Percentiles rank a stretch among this genome's conserved stretches.
Conservation (phyloP, 2,888 invertebrate genomes). For the Cynaeus angustus region DNA sequence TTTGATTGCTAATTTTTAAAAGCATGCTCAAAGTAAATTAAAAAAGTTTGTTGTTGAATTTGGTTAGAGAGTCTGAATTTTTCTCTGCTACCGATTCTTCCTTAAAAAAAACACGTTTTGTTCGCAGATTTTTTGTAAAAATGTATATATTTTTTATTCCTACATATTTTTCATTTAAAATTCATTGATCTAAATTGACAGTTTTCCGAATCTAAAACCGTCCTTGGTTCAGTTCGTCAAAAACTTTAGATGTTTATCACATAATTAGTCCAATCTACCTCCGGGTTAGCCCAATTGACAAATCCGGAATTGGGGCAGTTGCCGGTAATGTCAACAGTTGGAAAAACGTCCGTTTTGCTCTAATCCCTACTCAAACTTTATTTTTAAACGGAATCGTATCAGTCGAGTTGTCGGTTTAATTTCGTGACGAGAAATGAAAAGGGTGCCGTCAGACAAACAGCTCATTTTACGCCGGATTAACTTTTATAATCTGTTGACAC, state of each 20-base stretch:
- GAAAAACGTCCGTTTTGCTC: slow-evolving; percentile 36
- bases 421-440: slow-evolving; percentile 60
- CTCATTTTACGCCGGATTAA: slow-evolving; percentile 69
- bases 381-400: slow-evolving; percentile 41
- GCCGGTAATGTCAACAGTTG: slow-evolving; percentile 29
- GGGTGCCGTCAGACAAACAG: slow-evolving; percentile 64
- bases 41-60: too few relatives aligned
- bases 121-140: too few relatives aligned
- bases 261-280: slow-evolving; percentile 18
- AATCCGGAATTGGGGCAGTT: slow-evolving; percentile 11
- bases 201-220: neutral
- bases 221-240: neutral
- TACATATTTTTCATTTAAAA: too few relatives aligned
- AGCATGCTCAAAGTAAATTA: too few relatives aligned
- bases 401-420: slow-evolving; percentile 46
- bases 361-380: slow-evolving; percentile 43
- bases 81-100: too few relatives aligned
- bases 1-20: too few relatives aligned
- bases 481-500: slow-evolving; percentile 70
- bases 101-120: too few relatives aligned
- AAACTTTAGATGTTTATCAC: slow-evolving; percentile 6
- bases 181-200: too few relatives aligned
- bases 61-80: too few relatives aligned
- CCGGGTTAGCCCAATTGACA: slow-evolving; percentile 28
- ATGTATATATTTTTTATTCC: too few relatives aligned